Evolutionary conservation across 2,888 invertebrate species (phyloP), one percentile per base, ranked within the genome.

Genomic region (Gonocerus acuteangulatus): DNA sequence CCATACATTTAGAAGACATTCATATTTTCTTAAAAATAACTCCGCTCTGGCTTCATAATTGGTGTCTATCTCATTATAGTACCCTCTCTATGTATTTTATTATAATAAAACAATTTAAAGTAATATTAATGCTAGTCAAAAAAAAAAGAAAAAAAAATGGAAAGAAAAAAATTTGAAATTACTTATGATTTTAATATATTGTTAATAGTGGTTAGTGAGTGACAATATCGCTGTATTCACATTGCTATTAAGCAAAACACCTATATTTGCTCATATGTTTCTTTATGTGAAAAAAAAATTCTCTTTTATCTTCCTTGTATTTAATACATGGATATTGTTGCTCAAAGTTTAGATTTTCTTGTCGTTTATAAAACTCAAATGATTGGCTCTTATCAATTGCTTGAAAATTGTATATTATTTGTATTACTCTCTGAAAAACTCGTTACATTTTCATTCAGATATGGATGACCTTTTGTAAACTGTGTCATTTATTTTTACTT

Each of bases 241-340:
- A 54, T 36, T 54, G 62, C 62, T 52, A 16, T 21, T 42, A 52
- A 39, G 58, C 48, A 44, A 62, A 54, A 63, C 63, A 58, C 63
- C 63, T 64, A 64, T 54, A 64, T 51, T 63, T 64, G 63, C 63
- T 64, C 63, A 64, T 61, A 47, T 48, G 45, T 44, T 57, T 45
- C 23, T 57, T 32, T 57, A 23, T 47, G 45, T 56, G 18, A 15
- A 32, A 45, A 23, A 54, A 22, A 44, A 54, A 9, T 57, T 47
- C 36, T 27, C 42, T 45, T 52, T 61, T 57, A 47, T 57, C 47
- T 47, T 57, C 57, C 57, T 57, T 57, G 57, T 57, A 57, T 57
- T 57, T 54, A 54, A 54, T 54, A 56, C 45, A 47, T 49, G 62
- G 57, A 62, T 62, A 62, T 62, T 62, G 62, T 62, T 62, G 57